Percentiles rank a stretch among this genome's conserved stretches.
These are phyloP conservation scores for Frankliniella fusca DNA, from an alignment of 2,888 invertebrate genomes.

Conservation along the genomic window DNA sequence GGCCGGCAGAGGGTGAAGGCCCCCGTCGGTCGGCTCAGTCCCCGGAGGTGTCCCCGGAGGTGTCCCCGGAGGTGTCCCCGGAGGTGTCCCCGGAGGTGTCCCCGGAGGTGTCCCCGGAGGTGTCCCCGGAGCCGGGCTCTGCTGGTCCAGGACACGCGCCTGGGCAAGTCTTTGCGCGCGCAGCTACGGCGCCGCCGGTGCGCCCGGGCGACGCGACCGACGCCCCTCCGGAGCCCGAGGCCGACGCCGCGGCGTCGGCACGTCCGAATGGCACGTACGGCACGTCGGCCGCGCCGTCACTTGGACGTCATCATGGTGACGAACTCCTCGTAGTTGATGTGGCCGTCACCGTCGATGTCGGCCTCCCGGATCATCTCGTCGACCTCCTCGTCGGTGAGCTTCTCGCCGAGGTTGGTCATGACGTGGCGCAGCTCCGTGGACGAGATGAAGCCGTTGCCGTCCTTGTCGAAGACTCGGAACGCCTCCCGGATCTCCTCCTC, in stretches of 20 bases:
- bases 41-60: background rate
- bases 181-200: background rate
- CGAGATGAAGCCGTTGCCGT: conserved; percentile 23
- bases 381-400: conserved; percentile 11
- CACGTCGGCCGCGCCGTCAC: conserved; percentile 31
- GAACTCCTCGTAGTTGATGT: conserved; percentile 44
- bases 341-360: conserved; percentile 16
- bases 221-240: background rate
- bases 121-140: too few relatives aligned
- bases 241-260: background rate
- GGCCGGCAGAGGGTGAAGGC: background rate
- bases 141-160: background rate
- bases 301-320: conserved; percentile 61
- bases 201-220: background rate
- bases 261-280: background rate
- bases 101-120: background rate
- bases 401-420: conserved; percentile 20
- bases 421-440: conserved; percentile 7
- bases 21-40: background rate
- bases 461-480: conserved; percentile 20
- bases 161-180: background rate
- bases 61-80: background rate
- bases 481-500: conserved; percentile 23
- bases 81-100: background rate
- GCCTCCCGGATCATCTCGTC: conserved; percentile 22